Conservation (phyloP, 2,113 vertebrate genomes). For the Fulica atra region DNA sequence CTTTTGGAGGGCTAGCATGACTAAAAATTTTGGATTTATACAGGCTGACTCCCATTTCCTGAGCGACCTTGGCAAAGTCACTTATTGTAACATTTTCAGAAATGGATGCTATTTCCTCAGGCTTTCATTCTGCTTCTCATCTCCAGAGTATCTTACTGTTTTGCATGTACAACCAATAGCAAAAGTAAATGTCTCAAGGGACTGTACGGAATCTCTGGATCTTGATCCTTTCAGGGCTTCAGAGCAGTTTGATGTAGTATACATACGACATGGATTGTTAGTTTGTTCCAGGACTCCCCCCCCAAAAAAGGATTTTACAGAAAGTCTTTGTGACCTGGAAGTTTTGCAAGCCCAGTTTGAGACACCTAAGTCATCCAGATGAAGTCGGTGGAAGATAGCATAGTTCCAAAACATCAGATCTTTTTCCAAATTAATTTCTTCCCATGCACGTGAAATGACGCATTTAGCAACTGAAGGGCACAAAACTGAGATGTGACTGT, state of each 20-base stretch:
- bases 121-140: constrained; percentile 31
- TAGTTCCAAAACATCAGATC: background rate
- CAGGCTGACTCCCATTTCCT: constrained; percentile 7
- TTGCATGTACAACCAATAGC: constrained; percentile 4
- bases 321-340: background rate
- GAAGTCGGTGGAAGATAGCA: background rate
- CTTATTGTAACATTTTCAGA: constrained; percentile 36
- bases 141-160: constrained; percentile 7
- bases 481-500: background rate
- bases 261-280: background rate
- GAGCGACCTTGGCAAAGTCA: background rate
- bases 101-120: constrained; percentile 44
- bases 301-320: background rate
- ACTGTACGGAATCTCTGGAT: background rate
- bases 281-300: background rate
- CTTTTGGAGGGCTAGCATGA: background rate
- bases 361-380: background rate
- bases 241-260: background rate
- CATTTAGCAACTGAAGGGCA: background rate
- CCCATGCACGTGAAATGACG: background rate
- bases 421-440: background rate
- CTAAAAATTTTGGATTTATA: constrained; percentile 27
- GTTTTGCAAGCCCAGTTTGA: background rate
- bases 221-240: background rate
- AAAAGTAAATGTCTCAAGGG: background rate